These are phyloP conservation scores for Petrosia ficiformis DNA, from an alignment of 37 sponge, comb jelly and placozoan genomes.

Conservation along the genomic window DNA sequence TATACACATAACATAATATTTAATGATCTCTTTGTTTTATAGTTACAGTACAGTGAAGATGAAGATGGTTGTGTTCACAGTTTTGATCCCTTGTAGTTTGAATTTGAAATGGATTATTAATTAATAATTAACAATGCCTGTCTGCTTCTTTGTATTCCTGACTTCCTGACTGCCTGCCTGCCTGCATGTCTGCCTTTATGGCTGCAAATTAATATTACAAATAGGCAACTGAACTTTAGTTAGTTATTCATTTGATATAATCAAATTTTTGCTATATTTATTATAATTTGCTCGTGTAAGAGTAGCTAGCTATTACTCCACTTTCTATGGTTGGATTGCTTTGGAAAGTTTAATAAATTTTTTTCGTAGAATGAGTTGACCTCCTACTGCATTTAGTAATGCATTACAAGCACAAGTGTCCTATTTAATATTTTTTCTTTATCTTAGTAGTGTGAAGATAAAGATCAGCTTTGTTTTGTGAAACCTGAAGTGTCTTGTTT, in stretches of 20 bases:
- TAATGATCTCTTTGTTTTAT: neutral
- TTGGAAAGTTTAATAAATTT: neutral
- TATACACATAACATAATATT: neutral
- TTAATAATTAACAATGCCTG: too few relatives aligned
- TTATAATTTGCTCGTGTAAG: too few relatives aligned
- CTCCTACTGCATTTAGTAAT: conserved; percentile 69
- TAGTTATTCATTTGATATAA: too few relatives aligned
- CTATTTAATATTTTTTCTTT: conserved; percentile 99
- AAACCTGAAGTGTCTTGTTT: conserved; percentile 81
- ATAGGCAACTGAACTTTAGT: too few relatives aligned
- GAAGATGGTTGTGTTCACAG: conserved; percentile 98
- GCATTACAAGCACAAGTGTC: conserved; percentile 96
- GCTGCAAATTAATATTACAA: conserved; percentile 3
- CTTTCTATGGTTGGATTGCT: too few relatives aligned
- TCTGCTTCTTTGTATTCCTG: too few relatives aligned
- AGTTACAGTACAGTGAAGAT: conserved; percentile 97
- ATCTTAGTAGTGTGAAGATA: conserved; percentile 92
- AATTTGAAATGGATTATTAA: conserved; percentile 83
- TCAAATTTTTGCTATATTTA: too few relatives aligned
- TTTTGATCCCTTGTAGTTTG: conserved; percentile 93
- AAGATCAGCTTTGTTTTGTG: conserved; percentile 52
- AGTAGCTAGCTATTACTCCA: too few relatives aligned
- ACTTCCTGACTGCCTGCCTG: too few relatives aligned
- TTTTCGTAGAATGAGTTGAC: conserved; percentile 62
- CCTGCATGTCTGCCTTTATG: too few relatives aligned